Conservation (phyloP, 92 coral and sea anemone species). For the Heteractis magnifica region DNA sequence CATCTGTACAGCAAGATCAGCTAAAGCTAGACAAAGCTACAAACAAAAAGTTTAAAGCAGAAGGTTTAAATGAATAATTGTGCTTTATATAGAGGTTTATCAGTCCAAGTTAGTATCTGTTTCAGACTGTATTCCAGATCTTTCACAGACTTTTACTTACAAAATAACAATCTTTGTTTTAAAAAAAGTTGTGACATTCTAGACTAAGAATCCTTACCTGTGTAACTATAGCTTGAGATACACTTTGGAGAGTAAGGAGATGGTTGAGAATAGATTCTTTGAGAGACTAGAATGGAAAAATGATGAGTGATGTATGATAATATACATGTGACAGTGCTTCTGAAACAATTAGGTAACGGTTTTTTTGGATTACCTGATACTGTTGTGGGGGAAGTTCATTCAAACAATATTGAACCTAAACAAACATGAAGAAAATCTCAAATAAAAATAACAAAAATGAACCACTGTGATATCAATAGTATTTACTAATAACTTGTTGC, state of each 20-base stretch:
- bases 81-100: too few relatives aligned
- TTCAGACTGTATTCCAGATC: not conserved
- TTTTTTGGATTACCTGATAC: constrained; percentile 64
- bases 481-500: too few relatives aligned
- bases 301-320: not conserved
- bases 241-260: constrained; percentile 62
- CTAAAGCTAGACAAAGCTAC: constrained; percentile 90
- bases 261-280: constrained; percentile 81
- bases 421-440: not conserved
- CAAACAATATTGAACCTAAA: constrained; percentile 86
- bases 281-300: constrained; percentile 57
- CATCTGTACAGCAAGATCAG: constrained; percentile 99
- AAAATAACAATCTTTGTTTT: not conserved
- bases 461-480: too few relatives aligned
- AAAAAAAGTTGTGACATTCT: not conserved
- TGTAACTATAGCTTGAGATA: constrained; percentile 85
- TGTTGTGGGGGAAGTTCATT: constrained; percentile 86
- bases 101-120: too few relatives aligned
- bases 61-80: not conserved
- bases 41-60: not conserved
- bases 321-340: not conserved
- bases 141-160: not conserved
- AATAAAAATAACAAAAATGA: too few relatives aligned
- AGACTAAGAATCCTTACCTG: constrained; percentile 56
- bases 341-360: not conserved